phyloP scores from a whole-genome alignment of 2,797 vertebrate genomes.

The Mormyrops attenuatus region DNA sequence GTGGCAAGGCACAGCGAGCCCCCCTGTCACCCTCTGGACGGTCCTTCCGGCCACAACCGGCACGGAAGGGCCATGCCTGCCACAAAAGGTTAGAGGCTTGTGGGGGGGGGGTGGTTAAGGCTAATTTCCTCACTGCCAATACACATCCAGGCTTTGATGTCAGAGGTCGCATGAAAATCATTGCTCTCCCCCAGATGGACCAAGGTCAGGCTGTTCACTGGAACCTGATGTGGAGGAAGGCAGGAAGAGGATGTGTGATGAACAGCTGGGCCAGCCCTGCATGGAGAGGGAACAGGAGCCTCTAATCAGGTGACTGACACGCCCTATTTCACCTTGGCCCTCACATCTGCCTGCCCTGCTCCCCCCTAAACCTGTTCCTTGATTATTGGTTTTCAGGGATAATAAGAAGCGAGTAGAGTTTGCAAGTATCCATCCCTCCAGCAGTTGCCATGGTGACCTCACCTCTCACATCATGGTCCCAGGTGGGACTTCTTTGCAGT shows the following conservation, averaged over 20 bases:
- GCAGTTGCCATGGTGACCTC: constrained; percentile 84
- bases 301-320: constrained; percentile 71
- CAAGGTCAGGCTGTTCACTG: constrained; percentile 64
- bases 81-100: constrained; percentile 60
- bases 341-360: constrained; percentile 19
- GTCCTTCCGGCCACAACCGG: constrained; percentile 55
- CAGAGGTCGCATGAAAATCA: not conserved
- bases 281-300: constrained; percentile 75
- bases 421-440: constrained; percentile 81
- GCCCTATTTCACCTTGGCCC: constrained; percentile 32
- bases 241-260: constrained; percentile 76
- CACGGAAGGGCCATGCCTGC: constrained; percentile 65
- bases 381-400: constrained; percentile 61
- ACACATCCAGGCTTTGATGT: not conserved
- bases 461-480: constrained; percentile 86
- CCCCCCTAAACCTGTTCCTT: not conserved
- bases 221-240: constrained; percentile 79
- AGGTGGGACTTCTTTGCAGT: constrained; percentile 76
- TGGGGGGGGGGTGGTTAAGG: not conserved
- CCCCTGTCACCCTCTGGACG: constrained; percentile 65
- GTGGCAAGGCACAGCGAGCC: constrained; percentile 88
- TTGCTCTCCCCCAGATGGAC: constrained; percentile 24
- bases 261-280: constrained; percentile 77
- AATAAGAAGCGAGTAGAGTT: constrained; percentile 92
- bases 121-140: not conserved